Evolutionary conservation across 2,113 vertebrate species (phyloP), one percentile per base, ranked within the genome.

Genomic region (Suncus etruscus): DNA sequence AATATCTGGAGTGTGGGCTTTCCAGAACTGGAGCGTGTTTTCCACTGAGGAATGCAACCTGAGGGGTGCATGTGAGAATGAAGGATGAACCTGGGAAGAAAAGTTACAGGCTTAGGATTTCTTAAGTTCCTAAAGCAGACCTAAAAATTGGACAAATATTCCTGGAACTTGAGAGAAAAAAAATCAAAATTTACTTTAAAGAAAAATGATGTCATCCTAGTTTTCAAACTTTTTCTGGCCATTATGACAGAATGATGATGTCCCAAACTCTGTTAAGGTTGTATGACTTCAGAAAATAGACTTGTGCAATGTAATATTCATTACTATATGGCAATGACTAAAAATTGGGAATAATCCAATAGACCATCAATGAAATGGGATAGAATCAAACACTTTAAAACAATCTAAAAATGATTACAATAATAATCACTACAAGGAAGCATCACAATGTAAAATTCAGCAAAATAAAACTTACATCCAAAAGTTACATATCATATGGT

Each of bases 121-220:
- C 31, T n/a, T 10, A 11, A 58, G 25, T 6, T 25, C 54, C 72
- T 68, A 7, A 22, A 66, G 20, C 24, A 66, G n/a, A 9, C 63
- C 54, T 11, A 18, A 11, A 18, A 83, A 63, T 24, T 66, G 11
- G 9, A 27, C 50, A 4, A 73, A 6, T 4, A 24, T n/a, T 74
- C 20, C 68, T 65, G 6, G 29, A 2, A 20, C n/a, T 39, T 47
- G 18, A 77, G 0, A 83, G 58, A 70, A 15, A n/a, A n/a, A 39
- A 45, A 68, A 78, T 74, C 25, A 69, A 80, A 69, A 74, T 63
- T 27, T 4, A 74, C 58, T 74, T 39, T 91, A 68, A 78, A 86
- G 31, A 48, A 87, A 92, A 83, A 54, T 7, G 50, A 31, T 25
- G 54, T 63, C 10, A 29, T 50, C 20, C 24, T 73, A 50, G 16